Evolutionary conservation across 2,113 vertebrate genomes (phyloP).

Genomic region (Callopanchax toddi): DNA sequence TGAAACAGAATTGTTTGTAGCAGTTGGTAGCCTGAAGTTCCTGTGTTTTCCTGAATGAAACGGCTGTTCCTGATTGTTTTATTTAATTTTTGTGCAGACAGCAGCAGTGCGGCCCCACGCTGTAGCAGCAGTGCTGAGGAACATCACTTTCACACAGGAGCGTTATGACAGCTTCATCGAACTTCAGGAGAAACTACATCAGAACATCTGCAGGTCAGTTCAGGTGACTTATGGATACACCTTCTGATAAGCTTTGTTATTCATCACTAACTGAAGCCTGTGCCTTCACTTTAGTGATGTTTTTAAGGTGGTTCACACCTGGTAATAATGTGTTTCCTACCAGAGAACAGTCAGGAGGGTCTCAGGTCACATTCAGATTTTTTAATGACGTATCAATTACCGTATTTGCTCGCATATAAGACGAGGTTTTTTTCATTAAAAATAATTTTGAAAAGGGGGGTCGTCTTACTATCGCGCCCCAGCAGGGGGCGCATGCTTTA

Average conservation of each 20-base stretch:
- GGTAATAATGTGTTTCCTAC: no score
- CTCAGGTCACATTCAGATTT: no score
- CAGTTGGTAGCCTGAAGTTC: no score
- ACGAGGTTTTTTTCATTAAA: no score
- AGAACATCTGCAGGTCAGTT: constrained; percentile 95
- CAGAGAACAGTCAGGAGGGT: no score
- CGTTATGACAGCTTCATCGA: constrained; percentile 97
- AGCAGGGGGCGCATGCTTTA: no score
- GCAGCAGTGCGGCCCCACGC: constrained; percentile 87
- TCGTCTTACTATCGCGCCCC: no score
- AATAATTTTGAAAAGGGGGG: no score
- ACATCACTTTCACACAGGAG: constrained; percentile 90
- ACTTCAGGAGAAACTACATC: constrained; percentile 97
- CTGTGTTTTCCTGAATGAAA: no score
- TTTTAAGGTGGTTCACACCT: no score
- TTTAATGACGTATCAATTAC: no score
- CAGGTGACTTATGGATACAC: not conserved
- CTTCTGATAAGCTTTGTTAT: not conserved
- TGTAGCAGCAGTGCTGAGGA: constrained; percentile 92
- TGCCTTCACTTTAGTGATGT: not conserved
- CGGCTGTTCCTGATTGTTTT: not conserved
- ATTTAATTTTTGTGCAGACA: constrained; percentile 82
- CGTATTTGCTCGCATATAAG: no score
- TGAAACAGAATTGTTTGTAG: not conserved
- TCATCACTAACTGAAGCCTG: not conserved